Percentiles rank a stretch among this genome's conserved stretches.
Evolutionary conservation across 2,888 invertebrate species (phyloP).

Genomic region (Buathra laborator): DNA sequence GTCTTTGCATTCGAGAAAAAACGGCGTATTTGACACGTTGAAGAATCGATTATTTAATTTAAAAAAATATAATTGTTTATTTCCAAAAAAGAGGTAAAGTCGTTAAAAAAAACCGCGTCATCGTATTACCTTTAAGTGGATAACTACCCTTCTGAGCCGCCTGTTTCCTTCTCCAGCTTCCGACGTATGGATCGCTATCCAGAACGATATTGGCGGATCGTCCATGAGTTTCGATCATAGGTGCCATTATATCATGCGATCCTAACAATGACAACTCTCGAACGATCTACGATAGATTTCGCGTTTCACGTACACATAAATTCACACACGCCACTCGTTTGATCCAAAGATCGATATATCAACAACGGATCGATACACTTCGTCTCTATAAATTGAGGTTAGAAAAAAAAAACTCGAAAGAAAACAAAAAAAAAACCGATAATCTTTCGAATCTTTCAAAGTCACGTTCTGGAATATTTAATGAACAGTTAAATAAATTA

Average conservation of each 20-base stretch:
- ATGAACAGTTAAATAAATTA: neutral
- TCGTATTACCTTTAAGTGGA: constrained; percentile 66
- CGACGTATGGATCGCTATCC: constrained; percentile 75
- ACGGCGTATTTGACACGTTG: neutral
- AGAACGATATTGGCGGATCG: constrained; percentile 63
- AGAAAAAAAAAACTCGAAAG: constrained; percentile 12
- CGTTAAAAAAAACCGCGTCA: too few relatives aligned
- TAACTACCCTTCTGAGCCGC: constrained; percentile 71
- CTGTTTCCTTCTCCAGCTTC: constrained; percentile 77
- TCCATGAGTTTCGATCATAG: constrained; percentile 74
- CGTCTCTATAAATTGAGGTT: neutral
- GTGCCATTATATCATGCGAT: constrained; percentile 69
- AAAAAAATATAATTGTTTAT: neutral
- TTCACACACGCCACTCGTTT: constrained; percentile 21
- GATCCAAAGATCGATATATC: neutral
- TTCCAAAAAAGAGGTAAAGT: neutral
- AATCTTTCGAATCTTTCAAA: constrained; percentile 1
- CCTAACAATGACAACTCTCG: neutral
- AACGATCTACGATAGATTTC: neutral
- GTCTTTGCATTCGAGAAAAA: too few relatives aligned
- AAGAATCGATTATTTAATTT: neutral
- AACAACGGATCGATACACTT: constrained; percentile 3
- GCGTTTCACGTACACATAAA: neutral
- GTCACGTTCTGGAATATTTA: constrained; percentile 20
- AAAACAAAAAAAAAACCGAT: neutral